Evolutionary conservation across 2,888 invertebrate genomes (phyloP), one percentile per base, ranked within the genome.

Genomic region (Lottia scabra): DNA sequence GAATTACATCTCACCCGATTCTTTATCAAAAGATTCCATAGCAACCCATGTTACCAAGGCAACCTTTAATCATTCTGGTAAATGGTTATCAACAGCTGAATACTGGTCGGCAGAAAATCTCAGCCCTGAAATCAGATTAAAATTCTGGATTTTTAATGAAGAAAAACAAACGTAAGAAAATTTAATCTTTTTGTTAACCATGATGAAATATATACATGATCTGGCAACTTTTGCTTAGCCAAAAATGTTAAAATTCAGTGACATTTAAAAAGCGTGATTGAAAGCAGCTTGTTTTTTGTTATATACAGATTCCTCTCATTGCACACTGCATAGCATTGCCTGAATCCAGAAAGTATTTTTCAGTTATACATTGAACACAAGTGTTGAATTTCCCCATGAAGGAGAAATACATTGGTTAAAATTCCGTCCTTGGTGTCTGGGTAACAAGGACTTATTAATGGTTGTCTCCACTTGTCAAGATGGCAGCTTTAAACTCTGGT

Each of bases 401-500:
- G 89, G 91, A 38, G 91, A 91, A 15, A 90, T 95, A 12, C 91
- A 91, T 72, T 90, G 91, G 27, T 87, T 95, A 15, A 88, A 91
- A 79, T 94, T 95, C 85, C 92, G 92, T 82, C 93, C 93, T 15
- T 62, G 66, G n/a, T 78, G 44, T 56, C 43, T 30, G 65, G 73
- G 67, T n/a, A 75, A 68, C 26, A 72, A 77, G 16, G 69, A 64
- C 12, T 65, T 75, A 46, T 81, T 83, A 10, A 87, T 91, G 76
- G 93, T 92, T 68, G 93, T 94, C 10, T 93, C 94, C 0, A 92
- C 93, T 45, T 94, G 94, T 16, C 88, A 89, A 64, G 95, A 95
- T 86, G 91, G 92, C 67, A 92, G 92, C 76, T 93, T 95, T 80
- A 94, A 94, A 89, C 88, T 94, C 12, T 95, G 95, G 95, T 89